Evolutionary conservation across 2,797 vertebrate species (phyloP).

Genomic region (Enteromius anoplus): DNA sequence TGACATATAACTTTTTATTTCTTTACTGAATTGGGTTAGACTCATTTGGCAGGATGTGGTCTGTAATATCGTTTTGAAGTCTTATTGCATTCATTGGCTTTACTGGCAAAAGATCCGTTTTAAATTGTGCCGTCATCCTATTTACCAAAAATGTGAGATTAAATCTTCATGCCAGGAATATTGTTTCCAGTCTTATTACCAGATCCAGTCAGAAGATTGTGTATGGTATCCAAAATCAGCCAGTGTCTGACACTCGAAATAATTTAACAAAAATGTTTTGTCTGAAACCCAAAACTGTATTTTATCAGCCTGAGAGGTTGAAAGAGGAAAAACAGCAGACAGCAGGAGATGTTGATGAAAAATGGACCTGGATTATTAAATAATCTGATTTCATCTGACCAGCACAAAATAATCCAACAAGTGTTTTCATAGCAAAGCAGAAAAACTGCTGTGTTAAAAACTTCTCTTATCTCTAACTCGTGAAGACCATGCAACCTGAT

Average conservation of each 20-base stretch:
- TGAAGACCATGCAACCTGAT: not conserved
- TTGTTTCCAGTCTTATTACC: not conserved
- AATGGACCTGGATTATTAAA: not conserved
- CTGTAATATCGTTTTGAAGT: conserved; percentile 25
- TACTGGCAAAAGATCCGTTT: not conserved
- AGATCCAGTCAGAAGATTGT: not conserved
- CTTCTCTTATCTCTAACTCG: too few species aligned
- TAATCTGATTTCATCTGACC: not conserved
- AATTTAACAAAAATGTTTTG: not conserved
- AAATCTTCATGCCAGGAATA: not conserved
- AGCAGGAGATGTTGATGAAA: not conserved
- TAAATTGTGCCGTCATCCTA: not conserved
- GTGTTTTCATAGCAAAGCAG: not conserved
- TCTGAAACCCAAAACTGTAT: not conserved
- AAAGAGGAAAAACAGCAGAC: not conserved
- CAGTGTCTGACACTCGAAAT: not conserved
- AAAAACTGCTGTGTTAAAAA: not conserved
- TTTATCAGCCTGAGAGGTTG: not conserved
- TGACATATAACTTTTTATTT: not conserved
- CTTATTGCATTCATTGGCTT: conserved; percentile 5
- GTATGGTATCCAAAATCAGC: too few species aligned
- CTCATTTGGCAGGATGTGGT: conserved; percentile 12
- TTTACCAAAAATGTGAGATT: not conserved
- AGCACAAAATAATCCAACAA: not conserved
- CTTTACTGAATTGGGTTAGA: not conserved